Evolutionary conservation across 2,888 invertebrate species (phyloP), one percentile per base, ranked within the genome.

Genomic region (Tridacna gigas): DNA sequence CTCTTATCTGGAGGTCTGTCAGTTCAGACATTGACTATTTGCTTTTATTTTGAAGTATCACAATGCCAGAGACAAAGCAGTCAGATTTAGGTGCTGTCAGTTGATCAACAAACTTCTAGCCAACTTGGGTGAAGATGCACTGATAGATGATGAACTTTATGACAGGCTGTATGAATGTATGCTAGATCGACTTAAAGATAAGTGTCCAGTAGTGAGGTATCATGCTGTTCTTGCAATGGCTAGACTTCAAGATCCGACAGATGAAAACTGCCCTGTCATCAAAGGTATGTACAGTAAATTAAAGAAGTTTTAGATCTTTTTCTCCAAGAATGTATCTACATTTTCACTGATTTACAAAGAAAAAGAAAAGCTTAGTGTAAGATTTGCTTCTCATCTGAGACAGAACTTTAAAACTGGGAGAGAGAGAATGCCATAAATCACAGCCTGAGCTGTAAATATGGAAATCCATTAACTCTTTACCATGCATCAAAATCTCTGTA

Each of bases 161-260:
- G 97, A 97, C 85, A 96, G 96, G 89, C 96, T 98, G 60, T 96
- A 97, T 79, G 95, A 96, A 37, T 96, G 96, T 75, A 97, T 98
- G 96, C 94, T 96, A 79, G 96, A 96, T 66, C 95, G 97, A 48
- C 93, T 96, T 66, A 94, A 97, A 95, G 98, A 98, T 93, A 96
- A 96, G 13, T 96, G 97, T 67, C 96, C 97, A 0, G 96, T 96
- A 74, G 97, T 98, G 4, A 96, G 98, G 26, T 96, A 97, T 56
- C 97, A 98, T 90, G 98, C 98, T 0, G 97, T 97, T 0, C 94
- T 96, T 47, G 97, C 97, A 0, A 95, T 98, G 63, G 96, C 97
- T 79, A 96, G 98, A 7, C 95, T 98, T 0, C 98, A 98, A 94
- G 97, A 97, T 90, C 97, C 98, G 0, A 95, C 95, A 73, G 96